Percentiles rank a stretch among this genome's conserved stretches.
These are phyloP conservation scores for Sycon ciliatum DNA, from an alignment of 37 sponge, comb jelly and placozoan genomes.

Conservation along the genomic window DNA sequence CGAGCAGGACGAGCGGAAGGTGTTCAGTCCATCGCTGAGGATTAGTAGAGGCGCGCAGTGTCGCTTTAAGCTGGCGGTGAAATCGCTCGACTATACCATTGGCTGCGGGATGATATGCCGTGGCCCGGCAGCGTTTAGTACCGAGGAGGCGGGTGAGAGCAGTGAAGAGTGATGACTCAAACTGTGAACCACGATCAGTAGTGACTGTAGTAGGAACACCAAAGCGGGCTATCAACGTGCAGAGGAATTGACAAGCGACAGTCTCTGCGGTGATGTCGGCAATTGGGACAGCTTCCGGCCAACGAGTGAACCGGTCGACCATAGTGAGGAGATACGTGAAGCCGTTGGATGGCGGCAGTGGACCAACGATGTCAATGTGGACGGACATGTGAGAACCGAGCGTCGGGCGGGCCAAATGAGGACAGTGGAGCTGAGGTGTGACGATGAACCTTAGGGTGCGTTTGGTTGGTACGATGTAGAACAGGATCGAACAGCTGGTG, in stretches of 20 bases:
- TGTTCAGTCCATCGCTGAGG: constrained; percentile 21
- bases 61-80: constrained; percentile 38
- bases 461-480: no score
- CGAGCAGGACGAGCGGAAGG: constrained; percentile 47
- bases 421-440: constrained; percentile 43
- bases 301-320: constrained; percentile 23
- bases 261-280: constrained; percentile 34
- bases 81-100: constrained; percentile 52
- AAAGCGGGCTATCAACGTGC: constrained; percentile 44
- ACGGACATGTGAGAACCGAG: constrained; percentile 34
- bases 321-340: constrained; percentile 45
- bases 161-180: constrained; percentile 33
- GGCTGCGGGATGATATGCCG: constrained; percentile 14
- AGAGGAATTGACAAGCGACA: constrained; percentile 33
- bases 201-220: constrained; percentile 38
- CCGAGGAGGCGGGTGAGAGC: constrained; percentile 33
- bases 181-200: constrained; percentile 54
- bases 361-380: constrained; percentile 57
- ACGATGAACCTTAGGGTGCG: constrained; percentile 45
- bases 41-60: constrained; percentile 16
- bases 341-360: constrained; percentile 46
- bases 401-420: constrained; percentile 27
- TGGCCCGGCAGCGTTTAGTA: neutral
- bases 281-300: constrained; percentile 48
- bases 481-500: no score